Evolutionary conservation across 2,888 invertebrate genomes (phyloP), one percentile per base, ranked within the genome.

Genomic region (Drosophila merina): DNA sequence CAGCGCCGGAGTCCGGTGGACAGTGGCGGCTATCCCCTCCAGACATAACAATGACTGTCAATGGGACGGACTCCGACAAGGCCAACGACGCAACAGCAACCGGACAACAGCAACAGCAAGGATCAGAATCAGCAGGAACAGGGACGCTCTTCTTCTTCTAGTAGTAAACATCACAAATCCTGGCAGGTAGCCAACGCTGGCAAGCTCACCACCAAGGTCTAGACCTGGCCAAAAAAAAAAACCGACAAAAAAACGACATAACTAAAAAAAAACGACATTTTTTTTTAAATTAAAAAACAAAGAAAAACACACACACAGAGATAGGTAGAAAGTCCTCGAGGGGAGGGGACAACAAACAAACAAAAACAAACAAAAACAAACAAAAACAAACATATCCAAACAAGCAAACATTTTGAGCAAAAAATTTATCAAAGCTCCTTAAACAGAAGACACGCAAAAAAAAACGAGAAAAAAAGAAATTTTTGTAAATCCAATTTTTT

Each of bases 81-180:
- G 20, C 8, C 40, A 42, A 4, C 1, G 20, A 42, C 14, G 26
- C 52, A 63, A 20, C 63, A 76, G 9, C 62, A 40, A 14, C 20
- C 20, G 20, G 20, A 20, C 20, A 20, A 20, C 20, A 20, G 20
- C 20, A 20, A 20, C 12, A 28, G 47, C 47, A 45, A 4, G 20
- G 20, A 20, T 20, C 59, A 58, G 8, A 42, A 71, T 25, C 64
- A 68, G 12, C 63, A 69, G 36, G 62, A 45, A 68, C 70, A 70
- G 57, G 71, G 57, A 70, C 76, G 71, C 36, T 47, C 36, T 36
- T 33, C 33, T 33, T 10, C 33, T 33, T 36, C 67, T 64, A 67
- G 64, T 52, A 86, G 56, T 55, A 86, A 75, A 73, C 73, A 84
- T 70, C 75, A 86, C 85, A 81, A 75, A 72, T 79, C 77, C 47